A percentile compares a stretch with the other conserved stretches of the same genome.
These are phyloP conservation scores for Eulithis testata DNA, from an alignment of 2,888 invertebrate genomes.

Conservation along the genomic window DNA sequence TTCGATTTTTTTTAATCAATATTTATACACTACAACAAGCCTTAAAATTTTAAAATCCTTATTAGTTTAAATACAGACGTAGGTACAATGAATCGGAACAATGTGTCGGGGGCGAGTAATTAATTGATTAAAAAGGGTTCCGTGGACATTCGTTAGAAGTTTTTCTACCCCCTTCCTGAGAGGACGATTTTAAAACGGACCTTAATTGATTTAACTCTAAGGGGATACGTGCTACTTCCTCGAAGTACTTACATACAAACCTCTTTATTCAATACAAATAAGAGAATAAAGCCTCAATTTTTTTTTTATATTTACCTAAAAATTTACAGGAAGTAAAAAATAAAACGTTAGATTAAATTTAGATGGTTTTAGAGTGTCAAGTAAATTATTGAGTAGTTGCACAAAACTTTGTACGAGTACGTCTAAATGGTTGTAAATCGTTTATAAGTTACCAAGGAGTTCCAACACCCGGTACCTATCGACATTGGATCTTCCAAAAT, in stretches of 20 bases:
- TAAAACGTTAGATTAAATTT: too few relatives aligned
- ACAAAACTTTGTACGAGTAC: slow-evolving; percentile 22
- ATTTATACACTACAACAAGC: too few relatives aligned
- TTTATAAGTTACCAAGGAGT: slow-evolving; percentile 39
- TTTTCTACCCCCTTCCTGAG: slow-evolving; percentile 62
- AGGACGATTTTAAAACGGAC: slow-evolving; percentile 61
- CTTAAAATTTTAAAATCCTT: not conserved
- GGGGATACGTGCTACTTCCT: slow-evolving; percentile 56
- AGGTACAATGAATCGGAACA: slow-evolving; percentile 55
- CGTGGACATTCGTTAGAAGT: slow-evolving; percentile 75
- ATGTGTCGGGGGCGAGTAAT: slow-evolving; percentile 73
- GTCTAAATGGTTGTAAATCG: slow-evolving; percentile 36
- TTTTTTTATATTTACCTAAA: too few relatives aligned
- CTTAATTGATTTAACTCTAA: slow-evolving; percentile 76
- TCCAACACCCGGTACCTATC: slow-evolving; percentile 41
- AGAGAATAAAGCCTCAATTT: too few relatives aligned
- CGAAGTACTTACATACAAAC: slow-evolving; percentile 13
- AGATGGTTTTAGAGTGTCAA: not conserved
- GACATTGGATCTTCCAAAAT: slow-evolving; percentile 41
- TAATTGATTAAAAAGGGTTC: slow-evolving; percentile 80
- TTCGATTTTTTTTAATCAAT: too few relatives aligned
- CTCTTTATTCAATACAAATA: not conserved
- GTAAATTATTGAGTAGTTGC: slow-evolving; percentile 21
- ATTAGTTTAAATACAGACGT: slow-evolving; percentile 34
- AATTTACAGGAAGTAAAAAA: too few relatives aligned